phyloP scores from a whole-genome alignment of 2,797 vertebrate species.

The Gallinago nigripennis region DNA sequence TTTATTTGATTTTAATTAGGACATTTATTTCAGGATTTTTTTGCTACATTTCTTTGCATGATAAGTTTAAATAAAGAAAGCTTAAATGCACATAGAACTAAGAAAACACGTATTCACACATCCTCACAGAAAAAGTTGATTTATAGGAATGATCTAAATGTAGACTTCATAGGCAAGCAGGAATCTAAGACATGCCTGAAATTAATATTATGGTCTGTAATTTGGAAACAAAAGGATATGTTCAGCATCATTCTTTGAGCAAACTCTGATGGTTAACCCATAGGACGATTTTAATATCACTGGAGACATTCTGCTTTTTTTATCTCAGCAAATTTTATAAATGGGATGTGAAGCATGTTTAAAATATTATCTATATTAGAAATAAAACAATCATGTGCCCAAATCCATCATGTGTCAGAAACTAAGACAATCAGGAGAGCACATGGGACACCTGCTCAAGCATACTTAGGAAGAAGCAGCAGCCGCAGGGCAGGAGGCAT shows the following conservation, averaged over 20 bases:
- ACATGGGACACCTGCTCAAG: neutral
- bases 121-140: neutral
- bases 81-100: neutral
- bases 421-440: neutral
- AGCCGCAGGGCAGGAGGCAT: fast-evolving
- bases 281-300: neutral
- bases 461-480: neutral
- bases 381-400: neutral
- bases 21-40: neutral
- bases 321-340: neutral
- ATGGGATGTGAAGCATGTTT: fast-evolving
- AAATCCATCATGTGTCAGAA: neutral
- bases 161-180: neutral
- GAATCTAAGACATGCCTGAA: neutral
- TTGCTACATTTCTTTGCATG: neutral
- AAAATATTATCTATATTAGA: neutral
- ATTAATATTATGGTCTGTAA: neutral
- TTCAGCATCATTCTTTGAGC: neutral
- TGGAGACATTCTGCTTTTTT: neutral
- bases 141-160: neutral
- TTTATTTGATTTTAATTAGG: neutral
- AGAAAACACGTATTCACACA: neutral
- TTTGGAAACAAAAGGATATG: neutral
- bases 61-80: neutral
- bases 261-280: neutral